phyloP scores from a whole-genome alignment of 2,113 vertebrate species.

The Bubo blakistoni region DNA sequence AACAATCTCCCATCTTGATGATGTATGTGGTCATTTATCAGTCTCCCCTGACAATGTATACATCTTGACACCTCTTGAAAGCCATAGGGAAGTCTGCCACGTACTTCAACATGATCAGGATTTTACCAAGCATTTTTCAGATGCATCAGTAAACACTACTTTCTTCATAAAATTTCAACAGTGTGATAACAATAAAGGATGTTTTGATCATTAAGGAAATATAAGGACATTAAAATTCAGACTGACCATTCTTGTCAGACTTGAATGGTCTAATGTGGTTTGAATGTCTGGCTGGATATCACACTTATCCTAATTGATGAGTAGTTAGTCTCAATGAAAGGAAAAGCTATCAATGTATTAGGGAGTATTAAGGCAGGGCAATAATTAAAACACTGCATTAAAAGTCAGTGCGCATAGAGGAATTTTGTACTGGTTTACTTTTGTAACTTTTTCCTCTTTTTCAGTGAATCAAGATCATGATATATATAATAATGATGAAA shows the following conservation, averaged over 20 bases:
- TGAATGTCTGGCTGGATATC: not conserved
- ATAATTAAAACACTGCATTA: not conserved
- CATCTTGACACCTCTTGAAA: not conserved
- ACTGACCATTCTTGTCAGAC: not conserved
- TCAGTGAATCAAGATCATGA: not conserved
- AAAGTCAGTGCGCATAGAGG: not conserved
- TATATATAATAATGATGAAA: not conserved
- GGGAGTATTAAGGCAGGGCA: not conserved
- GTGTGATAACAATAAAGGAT: not conserved
- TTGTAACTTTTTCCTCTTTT: not conserved
- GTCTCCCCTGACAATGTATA: not conserved
- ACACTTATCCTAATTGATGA: not conserved
- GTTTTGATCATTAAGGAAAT: not conserved
- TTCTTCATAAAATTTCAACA: not conserved
- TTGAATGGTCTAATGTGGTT: not conserved
- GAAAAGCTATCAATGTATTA: not conserved
- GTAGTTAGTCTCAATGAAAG: not conserved
- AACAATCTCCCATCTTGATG: not conserved
- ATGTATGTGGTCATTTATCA: not conserved
- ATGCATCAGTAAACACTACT: not conserved
- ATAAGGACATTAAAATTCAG: constrained; percentile 31
- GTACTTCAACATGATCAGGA: not conserved
- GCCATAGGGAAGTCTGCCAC: not conserved
- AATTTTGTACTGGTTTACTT: not conserved
- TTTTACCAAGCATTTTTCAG: not conserved